A percentile compares a stretch with the other conserved stretches of the same genome.
Evolutionary conservation across 2,797 vertebrate species (phyloP).

Genomic region (Paedocypris micromegethes): DNA sequence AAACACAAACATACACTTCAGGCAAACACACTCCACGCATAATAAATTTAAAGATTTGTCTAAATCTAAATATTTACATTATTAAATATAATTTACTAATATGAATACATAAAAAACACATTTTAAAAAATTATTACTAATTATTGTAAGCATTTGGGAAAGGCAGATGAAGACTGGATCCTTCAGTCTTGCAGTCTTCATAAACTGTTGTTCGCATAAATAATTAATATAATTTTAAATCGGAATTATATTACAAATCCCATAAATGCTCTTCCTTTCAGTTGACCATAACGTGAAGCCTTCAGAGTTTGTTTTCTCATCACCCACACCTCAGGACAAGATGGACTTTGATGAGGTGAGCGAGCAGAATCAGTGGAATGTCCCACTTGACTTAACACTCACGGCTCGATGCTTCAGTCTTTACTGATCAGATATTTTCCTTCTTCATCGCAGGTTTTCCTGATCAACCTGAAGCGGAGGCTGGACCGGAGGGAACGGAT

Average conservation of each 20-base stretch:
- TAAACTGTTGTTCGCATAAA: too few relatives aligned
- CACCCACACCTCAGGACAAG: conserved; percentile 70
- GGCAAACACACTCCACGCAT: background rate
- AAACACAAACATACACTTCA: background rate
- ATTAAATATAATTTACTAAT: too few relatives aligned
- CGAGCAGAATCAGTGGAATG: conserved; percentile 26
- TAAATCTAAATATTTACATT: too few relatives aligned
- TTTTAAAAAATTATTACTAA: too few relatives aligned
- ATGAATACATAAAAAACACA: too few relatives aligned
- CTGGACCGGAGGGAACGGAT: conserved; percentile 85
- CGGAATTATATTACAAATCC: background rate
- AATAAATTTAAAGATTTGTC: too few relatives aligned
- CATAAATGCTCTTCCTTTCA: conserved; percentile 50
- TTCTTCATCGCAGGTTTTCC: conserved; percentile 71
- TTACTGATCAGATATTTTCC: background rate
- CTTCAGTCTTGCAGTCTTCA: too few relatives aligned
- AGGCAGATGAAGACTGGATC: too few relatives aligned
- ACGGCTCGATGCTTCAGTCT: background rate
- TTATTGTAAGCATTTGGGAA: too few relatives aligned
- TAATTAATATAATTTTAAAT: too few relatives aligned
- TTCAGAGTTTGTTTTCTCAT: conserved; percentile 72
- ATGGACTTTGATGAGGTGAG: conserved; percentile 91
- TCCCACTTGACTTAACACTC: conserved; percentile 15
- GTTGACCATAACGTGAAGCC: conserved; percentile 82
- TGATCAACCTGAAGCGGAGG: conserved; percentile 91